These are phyloP conservation scores for Pararge aegeria DNA, from an alignment of 1,140 invertebrate genomes.

Conservation along the genomic window DNA sequence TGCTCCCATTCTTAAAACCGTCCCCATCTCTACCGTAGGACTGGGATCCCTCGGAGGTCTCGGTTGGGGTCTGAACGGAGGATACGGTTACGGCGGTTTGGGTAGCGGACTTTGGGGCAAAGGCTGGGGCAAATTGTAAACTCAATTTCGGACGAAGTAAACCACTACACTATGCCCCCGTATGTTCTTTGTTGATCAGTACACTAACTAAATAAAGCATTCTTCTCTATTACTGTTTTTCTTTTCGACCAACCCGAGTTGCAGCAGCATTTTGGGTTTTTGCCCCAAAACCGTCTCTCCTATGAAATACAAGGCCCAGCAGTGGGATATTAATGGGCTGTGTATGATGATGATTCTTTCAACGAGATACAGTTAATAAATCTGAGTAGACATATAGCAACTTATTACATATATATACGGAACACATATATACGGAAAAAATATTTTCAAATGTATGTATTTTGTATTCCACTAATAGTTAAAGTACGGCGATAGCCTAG, in stretches of 20 bases:
- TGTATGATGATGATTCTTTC: no score
- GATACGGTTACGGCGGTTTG: conserved; percentile 27
- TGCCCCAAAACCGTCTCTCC: no score
- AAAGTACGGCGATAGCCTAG: no score
- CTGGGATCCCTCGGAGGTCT: conserved; percentile 9
- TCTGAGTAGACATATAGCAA: no score
- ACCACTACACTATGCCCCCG: not conserved
- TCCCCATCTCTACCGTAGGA: conserved; percentile 27
- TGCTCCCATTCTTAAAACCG: conserved; percentile 47
- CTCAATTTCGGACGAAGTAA: not conserved
- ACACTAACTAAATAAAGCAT: not conserved
- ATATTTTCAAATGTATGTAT: no score
- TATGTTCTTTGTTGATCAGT: conserved; percentile 4
- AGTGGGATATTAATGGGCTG: no score
- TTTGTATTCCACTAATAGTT: no score
- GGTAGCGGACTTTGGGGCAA: conserved; percentile 30
- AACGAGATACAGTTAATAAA: no score
- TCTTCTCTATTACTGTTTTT: not conserved
- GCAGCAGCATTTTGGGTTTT: no score
- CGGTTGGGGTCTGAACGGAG: conserved; percentile 27
- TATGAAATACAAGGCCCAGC: no score
- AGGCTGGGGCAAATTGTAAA: conserved; percentile 25
- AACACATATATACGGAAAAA: no score
- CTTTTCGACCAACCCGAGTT: not conserved
- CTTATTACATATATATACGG: no score